Percentiles rank a stretch among this genome's conserved stretches.
Evolutionary conservation across 2,888 invertebrate species (phyloP).

Genomic region (Desoria tigrina): DNA sequence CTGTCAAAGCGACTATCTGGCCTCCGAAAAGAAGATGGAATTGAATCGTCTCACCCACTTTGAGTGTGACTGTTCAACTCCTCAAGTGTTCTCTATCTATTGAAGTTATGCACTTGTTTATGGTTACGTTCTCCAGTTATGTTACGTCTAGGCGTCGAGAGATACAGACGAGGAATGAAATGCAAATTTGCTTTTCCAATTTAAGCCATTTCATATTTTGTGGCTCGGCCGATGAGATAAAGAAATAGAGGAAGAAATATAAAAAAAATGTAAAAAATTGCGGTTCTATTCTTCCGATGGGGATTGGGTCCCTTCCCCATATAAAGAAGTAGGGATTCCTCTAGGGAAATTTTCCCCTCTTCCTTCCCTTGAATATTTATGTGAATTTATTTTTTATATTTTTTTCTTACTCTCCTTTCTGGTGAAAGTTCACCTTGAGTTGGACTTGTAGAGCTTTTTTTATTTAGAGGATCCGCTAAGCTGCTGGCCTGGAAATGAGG

Average conservation of each 20-base stretch:
- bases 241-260: not conserved
- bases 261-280: conserved; percentile 38
- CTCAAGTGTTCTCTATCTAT: too few species aligned
- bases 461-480: too few species aligned
- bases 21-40: too few species aligned
- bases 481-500: too few species aligned
- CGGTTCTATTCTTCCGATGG: conserved; percentile 44
- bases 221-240: conserved; percentile 36
- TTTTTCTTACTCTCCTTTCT: not conserved
- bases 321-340: conserved; percentile 20
- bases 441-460: too few species aligned
- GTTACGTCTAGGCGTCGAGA: too few species aligned
- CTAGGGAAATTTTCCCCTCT: conserved; percentile 29
- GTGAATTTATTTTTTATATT: conserved; percentile 24
- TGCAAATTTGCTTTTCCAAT: conserved; percentile 36
- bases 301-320: conserved; percentile 25
- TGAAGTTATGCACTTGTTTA: too few species aligned
- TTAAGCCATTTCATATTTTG: conserved; percentile 39
- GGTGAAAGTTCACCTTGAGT: too few species aligned
- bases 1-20: too few species aligned
- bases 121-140: too few species aligned
- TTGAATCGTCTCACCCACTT: too few species aligned
- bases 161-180: conserved; percentile 22
- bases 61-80: too few species aligned
- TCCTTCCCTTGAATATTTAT: conserved; percentile 34